Conservation (phyloP, 2,888 invertebrate genomes). For the Cryptocheilus praepositus region DNA sequence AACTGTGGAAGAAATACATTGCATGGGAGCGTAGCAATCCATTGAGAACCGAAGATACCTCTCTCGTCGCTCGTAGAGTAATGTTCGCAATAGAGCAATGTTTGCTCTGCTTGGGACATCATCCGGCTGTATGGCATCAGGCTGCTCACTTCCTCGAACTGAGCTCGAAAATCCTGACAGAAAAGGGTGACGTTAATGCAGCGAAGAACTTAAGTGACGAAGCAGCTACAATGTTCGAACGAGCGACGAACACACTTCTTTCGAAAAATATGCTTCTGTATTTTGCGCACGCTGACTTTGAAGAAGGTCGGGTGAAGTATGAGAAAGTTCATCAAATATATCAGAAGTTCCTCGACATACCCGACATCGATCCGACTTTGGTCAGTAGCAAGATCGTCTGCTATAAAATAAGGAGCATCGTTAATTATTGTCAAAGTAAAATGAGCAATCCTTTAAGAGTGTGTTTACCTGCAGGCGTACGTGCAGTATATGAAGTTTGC, state of each 20-base stretch:
- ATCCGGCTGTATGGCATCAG: constrained; percentile 99
- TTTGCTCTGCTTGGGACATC: constrained; percentile 95
- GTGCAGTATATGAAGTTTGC: constrained; percentile 99
- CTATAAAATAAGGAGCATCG: not conserved
- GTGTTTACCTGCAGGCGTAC: constrained; percentile 81
- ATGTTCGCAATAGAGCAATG: constrained; percentile 99
- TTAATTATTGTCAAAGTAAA: too few species aligned
- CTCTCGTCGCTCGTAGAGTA: constrained; percentile 93
- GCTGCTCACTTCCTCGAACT: constrained; percentile 97
- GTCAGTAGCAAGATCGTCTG: constrained; percentile 75
- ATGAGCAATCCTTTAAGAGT: too few species aligned
- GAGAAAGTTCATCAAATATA: constrained; percentile 98
- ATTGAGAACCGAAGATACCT: constrained; percentile 95
- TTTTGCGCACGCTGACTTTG: constrained; percentile 99
- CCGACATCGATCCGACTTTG: constrained; percentile 96
- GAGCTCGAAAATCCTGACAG: constrained; percentile 93
- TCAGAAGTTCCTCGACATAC: constrained; percentile 90
- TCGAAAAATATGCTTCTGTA: constrained; percentile 95
- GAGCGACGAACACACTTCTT: constrained; percentile 92
- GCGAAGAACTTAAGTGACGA: constrained; percentile 96
- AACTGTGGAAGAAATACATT: constrained; percentile 99
- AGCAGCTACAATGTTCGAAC: constrained; percentile 95
- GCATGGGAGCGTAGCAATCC: constrained; percentile 98
- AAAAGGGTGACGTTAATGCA: constrained; percentile 97
- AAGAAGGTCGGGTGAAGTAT: constrained; percentile 96